A percentile compares a stretch with the other conserved stretches of the same genome.
Conservation (phyloP, 2,113 vertebrate genomes). For the Melospiza melodia region DNA sequence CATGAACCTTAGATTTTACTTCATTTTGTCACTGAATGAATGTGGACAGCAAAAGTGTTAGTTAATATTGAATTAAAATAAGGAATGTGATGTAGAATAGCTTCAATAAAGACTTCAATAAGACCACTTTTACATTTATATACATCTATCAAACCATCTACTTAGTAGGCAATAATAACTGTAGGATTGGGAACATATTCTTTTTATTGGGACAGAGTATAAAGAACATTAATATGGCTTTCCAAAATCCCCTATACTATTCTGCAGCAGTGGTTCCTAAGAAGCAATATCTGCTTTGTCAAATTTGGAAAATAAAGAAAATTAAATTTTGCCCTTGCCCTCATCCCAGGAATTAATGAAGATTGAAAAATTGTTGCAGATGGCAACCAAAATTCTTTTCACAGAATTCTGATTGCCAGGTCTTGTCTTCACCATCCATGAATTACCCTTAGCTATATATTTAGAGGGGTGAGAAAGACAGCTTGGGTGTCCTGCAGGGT, state of each 20-base stretch:
- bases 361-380: background rate
- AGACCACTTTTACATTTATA: background rate
- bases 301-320: background rate
- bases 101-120: slow-evolving; percentile 22
- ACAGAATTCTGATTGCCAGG: background rate
- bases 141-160: background rate
- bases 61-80: slow-evolving; percentile 41
- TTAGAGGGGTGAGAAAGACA: background rate
- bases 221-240: background rate
- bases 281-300: background rate
- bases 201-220: background rate
- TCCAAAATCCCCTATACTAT: background rate
- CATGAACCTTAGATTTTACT: slow-evolving; percentile 20
- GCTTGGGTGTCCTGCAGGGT: background rate
- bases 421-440: background rate
- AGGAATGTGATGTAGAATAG: background rate
- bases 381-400: background rate
- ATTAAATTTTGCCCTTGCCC: accelerated
- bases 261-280: background rate
- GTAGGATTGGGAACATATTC: background rate
- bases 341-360: background rate
- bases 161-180: background rate
- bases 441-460: background rate
- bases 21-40: slow-evolving; percentile 9
- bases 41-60: background rate